Evolutionary conservation across 2,888 invertebrate species (phyloP), one percentile per base, ranked within the genome.

Genomic region (Agapetus fuscipes): DNA sequence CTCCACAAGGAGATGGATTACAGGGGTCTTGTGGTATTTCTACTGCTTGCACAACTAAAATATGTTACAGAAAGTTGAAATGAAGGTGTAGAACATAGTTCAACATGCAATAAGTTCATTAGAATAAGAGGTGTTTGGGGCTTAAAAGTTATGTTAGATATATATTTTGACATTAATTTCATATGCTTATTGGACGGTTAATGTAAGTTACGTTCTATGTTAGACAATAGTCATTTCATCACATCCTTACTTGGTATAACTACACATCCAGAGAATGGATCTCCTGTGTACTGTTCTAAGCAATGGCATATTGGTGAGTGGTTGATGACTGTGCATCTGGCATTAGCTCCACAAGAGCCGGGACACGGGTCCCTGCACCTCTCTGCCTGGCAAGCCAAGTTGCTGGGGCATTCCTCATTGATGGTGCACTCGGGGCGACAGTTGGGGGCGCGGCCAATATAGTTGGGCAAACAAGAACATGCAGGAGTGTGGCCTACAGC

Each of bases 301-400:
- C 91, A 91, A 49, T 79, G 80, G 57, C 91, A 91, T 48, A 83
- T 70, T 10, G 90, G 87, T 56, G 81, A 80, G 61, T 91, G 90
- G 57, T 84, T 83, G 50, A 84, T 76, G 47, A 88, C 88, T 51
- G 74, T 71, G 58, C 90, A 91, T 51, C 74, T 74, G 4, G 89
- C 79, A 53, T 81, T 79, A 30, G 74, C 64, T 14, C 90, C 89
- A 57, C 90, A 90, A 34, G 87, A 83, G 20, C 88, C 88, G 41
- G 79, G 80, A 54, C 91, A 91, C 40, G 90, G 89, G 60, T 83
- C 85, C 51, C 71, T 67, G 58, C 90, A 91, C 56, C 76, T 80
- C 61, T 87, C 83, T 52, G 83, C 79, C 48, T 83, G 75, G 59
- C 90, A 91, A 37, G 89, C 88, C 51, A 83, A 65, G 59, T 87